A percentile compares a stretch with the other conserved stretches of the same genome.
Evolutionary conservation across 2,888 invertebrate species (phyloP).

Genomic region (Acrobasis repandana): DNA sequence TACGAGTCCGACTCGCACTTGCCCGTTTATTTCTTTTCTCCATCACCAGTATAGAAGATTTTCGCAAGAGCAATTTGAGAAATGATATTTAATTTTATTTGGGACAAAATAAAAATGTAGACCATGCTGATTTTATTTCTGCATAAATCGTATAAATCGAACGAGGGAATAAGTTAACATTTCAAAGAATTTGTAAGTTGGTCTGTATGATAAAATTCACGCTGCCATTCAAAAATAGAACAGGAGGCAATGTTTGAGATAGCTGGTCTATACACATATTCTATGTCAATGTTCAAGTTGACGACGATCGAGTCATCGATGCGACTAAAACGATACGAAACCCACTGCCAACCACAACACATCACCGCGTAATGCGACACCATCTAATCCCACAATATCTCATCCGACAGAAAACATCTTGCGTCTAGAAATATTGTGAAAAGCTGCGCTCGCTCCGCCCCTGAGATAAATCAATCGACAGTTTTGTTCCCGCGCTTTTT

Average conservation of each 20-base stretch:
- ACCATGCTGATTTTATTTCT: too few species aligned
- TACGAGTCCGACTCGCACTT: too few species aligned
- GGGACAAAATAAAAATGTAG: background rate
- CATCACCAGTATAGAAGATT: too few species aligned
- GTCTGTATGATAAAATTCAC: too few species aligned
- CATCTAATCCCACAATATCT: slow-evolving; percentile 64
- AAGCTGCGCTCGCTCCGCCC: slow-evolving; percentile 56
- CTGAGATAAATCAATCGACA: slow-evolving; percentile 67
- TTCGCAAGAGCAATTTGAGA: too few species aligned
- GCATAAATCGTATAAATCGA: background rate
- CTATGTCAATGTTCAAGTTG: too few species aligned
- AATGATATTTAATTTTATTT: too few species aligned
- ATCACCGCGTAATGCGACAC: slow-evolving; percentile 52
- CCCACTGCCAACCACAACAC: slow-evolving; percentile 71
- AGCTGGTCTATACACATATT: too few species aligned
- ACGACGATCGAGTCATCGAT: background rate
- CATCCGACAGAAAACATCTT: slow-evolving; percentile 78
- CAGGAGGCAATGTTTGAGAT: too few species aligned
- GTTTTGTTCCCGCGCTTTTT: slow-evolving; percentile 72
- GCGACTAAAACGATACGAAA: slow-evolving; percentile 35
- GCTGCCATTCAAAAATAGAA: background rate
- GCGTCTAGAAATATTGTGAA: slow-evolving; percentile 72
- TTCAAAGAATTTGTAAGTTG: too few species aligned
- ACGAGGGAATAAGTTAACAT: background rate
- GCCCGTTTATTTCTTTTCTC: too few species aligned